These are phyloP conservation scores for Drosophila basisetae DNA, from an alignment of 2,888 invertebrate genomes.

Conservation along the genomic window DNA sequence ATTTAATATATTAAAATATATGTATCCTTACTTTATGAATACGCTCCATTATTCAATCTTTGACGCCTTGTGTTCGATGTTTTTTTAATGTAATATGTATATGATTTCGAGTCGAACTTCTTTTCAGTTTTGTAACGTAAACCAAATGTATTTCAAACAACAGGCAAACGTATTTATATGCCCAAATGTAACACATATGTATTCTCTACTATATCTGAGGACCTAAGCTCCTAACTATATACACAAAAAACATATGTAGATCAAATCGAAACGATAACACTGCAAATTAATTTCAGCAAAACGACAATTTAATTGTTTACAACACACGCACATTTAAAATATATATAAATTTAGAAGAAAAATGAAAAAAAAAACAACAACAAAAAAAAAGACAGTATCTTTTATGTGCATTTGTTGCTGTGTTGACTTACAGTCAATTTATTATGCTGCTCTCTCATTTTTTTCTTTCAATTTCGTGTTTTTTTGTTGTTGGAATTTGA, in stretches of 20 bases:
- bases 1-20: constrained; percentile 17
- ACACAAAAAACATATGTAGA: constrained; percentile 40
- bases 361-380: background rate
- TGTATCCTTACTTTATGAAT: constrained; percentile 18
- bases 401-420: constrained; percentile 15
- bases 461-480: constrained; percentile 7
- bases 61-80: constrained; percentile 27
- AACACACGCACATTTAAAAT: constrained; percentile 51
- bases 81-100: constrained; percentile 23
- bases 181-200: constrained; percentile 29
- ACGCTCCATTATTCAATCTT: constrained; percentile 31
- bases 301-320: constrained; percentile 69
- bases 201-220: constrained; percentile 35
- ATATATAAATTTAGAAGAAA: constrained; percentile 2
- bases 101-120: constrained; percentile 35
- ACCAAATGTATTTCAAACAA: constrained; percentile 38
- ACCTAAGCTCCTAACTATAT: constrained; percentile 29
- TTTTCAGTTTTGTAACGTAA: constrained; percentile 27
- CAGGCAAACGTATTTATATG: constrained; percentile 27
- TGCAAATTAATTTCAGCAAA: constrained; percentile 38
- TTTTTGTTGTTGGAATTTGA: constrained; percentile 24
- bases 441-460: constrained; percentile 10
- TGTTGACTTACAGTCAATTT: constrained; percentile 13
- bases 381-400: constrained; percentile 11
- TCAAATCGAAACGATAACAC: constrained; percentile 45